Evolutionary conservation across 2,888 invertebrate species (phyloP), one percentile per base, ranked within the genome.

Genomic region (Dugesia japonica): DNA sequence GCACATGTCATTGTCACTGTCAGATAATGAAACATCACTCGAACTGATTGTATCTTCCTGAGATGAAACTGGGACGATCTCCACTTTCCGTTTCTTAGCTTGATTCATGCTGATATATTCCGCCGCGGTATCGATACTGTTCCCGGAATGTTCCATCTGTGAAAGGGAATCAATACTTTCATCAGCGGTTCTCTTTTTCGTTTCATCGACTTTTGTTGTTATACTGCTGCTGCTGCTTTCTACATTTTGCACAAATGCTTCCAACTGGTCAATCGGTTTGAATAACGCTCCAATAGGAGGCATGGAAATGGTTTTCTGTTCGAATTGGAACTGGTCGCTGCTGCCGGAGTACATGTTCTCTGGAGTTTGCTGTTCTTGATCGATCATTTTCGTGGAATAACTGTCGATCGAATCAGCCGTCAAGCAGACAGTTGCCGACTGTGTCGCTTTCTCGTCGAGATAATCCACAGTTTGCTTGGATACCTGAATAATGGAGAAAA

Each of bases 261-360:
- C 56, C 23, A 56, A 56, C 17, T 56, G 56, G n/a, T 56, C 56
- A n/a, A 56, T 56, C 56, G 56, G 56, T 56, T 56, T 56, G 23
- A 56, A 56, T 4, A 56, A n/a, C 7, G 56, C 56, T 7, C 56
- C 56, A n/a, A 56, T 56, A 1, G 56, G 56, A 13, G 56, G 56
- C 56, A 56, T 56, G 7, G 56, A 56, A 23, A 56, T 56, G 9
- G n/a, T n/a, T 23, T 56, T n/a, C 56, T 56, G 56, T n/a, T 56
- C 56, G 9, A 13, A 9, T 1, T 9, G 17, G 17, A 9, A 56
- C n/a, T 56, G 56, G 9, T 56, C 9, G 9, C 17, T n/a, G n/a
- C 7, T 23, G n/a, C 17, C n/a, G 4, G 56, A n/a, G 56, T n/a
- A 20, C 1, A 20, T n/a, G n/a, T 7, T n/a, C 4, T 31, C 31